Evolutionary conservation across 2,113 vertebrate species (phyloP), one percentile per base, ranked within the genome.

Genomic region (Channa argus): DNA sequence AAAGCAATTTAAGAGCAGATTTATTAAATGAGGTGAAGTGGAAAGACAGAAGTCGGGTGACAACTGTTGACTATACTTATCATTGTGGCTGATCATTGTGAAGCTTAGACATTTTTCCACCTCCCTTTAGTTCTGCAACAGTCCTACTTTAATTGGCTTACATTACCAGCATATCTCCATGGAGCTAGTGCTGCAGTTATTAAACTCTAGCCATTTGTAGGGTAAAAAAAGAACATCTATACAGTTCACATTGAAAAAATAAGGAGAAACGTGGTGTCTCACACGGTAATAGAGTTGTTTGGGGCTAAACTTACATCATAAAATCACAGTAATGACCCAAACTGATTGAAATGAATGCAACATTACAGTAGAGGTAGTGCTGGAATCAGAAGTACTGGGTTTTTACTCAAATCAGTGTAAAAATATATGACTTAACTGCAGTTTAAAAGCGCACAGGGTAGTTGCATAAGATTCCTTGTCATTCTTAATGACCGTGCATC

Each of bases 81-180:
- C n/a, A n/a, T 39, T n/a, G n/a, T 24, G 58, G 59, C 59, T 55
- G 43, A 64, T 46, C 47, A 53, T 53, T n/a, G 46, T 60, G 43
- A 14, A 60, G 54, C 38, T 65, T 6, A 43, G 43, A 47, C n/a
- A n/a, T 62, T 69, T 54, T 24, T 66, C 75, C 38, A 38, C 49
- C 12, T 70, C 34, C 5, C 43, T 11, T 61, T 45, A 62, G 13
- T 38, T 58, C 44, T 13, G 33, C 14, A 77, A 45, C 58, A 65
- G 53, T 67, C 71, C 24, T 8, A 9, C 54, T 74, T 71, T 77
- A 77, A 77, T 77, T 83, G 79, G 52, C 47, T 54, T 2, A 0
- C 58, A n/a, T 46, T 72, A 62, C 36, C 44, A 68, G 37, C 15
- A 11, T 70, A 63, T 64, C 72, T 63, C 14, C 24, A 10, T 34